Conservation (phyloP, 53 echinoderm and acorn worm species). For the Arbacia lixula region DNA sequence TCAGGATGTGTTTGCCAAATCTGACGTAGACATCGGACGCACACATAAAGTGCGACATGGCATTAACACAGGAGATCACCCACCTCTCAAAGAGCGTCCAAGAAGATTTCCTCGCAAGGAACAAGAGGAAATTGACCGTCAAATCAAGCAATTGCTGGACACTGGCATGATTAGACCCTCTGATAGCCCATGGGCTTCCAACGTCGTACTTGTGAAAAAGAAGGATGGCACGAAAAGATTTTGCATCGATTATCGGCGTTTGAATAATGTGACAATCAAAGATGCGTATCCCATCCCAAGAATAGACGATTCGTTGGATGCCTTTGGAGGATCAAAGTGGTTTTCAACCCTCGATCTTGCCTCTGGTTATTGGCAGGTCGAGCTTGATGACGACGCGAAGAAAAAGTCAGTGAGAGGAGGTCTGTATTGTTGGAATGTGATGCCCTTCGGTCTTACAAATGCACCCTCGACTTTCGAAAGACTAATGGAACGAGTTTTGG, state of each 20-base stretch:
- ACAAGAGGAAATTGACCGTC: constrained; percentile 58
- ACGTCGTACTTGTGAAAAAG: constrained; percentile 71
- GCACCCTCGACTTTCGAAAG: constrained; percentile 73
- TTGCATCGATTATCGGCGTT: constrained; percentile 66
- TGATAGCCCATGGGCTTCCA: constrained; percentile 73
- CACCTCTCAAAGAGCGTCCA: too few relatives aligned
- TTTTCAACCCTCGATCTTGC: constrained; percentile 73
- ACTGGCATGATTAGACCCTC: constrained; percentile 63
- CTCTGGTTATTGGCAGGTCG: constrained; percentile 78
- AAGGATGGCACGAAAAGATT: constrained; percentile 73
- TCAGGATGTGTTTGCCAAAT: too few relatives aligned
- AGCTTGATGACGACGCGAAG: constrained; percentile 53
- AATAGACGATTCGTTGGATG: constrained; percentile 73
- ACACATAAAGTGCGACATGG: too few relatives aligned
- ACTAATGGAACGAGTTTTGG: constrained; percentile 72
- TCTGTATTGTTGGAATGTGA: constrained; percentile 65
- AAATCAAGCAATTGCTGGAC: constrained; percentile 56
- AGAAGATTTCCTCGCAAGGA: too few relatives aligned
- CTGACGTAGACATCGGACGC: too few relatives aligned
- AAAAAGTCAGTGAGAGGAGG: constrained; percentile 66
- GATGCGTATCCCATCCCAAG: constrained; percentile 77
- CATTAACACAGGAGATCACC: too few relatives aligned
- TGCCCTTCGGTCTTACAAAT: constrained; percentile 76
- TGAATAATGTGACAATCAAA: constrained; percentile 71
- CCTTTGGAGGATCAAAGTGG: constrained; percentile 58